phyloP scores from a whole-genome alignment of 2,888 invertebrate genomes.

The Leptinotarsa tumamoca region DNA sequence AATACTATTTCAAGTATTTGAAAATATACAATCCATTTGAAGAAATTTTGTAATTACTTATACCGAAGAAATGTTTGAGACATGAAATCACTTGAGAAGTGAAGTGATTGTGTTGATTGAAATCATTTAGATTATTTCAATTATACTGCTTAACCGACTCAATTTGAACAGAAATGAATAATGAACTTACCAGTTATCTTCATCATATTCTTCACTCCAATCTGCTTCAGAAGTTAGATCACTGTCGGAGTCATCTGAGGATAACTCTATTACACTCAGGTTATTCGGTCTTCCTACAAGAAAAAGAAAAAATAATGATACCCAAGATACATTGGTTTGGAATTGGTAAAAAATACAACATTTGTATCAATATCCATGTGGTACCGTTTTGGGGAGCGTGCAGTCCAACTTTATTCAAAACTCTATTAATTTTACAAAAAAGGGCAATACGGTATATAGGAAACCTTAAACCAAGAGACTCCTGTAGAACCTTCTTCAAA shows the following conservation, averaged over 20 bases:
- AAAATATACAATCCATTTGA: not conserved
- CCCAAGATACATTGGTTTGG: not conserved
- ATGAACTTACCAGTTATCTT: conserved; percentile 26
- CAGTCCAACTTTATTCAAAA: too few relatives aligned
- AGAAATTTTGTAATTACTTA: not conserved
- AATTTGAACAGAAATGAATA: conserved; percentile 3
- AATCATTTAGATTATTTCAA: not conserved
- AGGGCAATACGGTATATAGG: too few relatives aligned
- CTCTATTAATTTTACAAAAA: too few relatives aligned
- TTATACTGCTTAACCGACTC: not conserved
- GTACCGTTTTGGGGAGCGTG: too few relatives aligned
- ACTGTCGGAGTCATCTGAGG: conserved; percentile 1
- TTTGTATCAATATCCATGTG: too few relatives aligned
- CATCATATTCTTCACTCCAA: not conserved
- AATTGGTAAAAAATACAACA: not conserved
- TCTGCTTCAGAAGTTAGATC: not conserved
- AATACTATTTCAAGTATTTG: not conserved
- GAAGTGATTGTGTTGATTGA: not conserved
- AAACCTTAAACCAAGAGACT: too few relatives aligned
- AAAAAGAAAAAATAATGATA: not conserved
- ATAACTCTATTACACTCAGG: conserved; percentile 19
- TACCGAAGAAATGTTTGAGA: not conserved
- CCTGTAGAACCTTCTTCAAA: too few relatives aligned
- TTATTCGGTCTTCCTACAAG: conserved; percentile 1
- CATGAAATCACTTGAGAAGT: too few relatives aligned